Percentiles rank a stretch among this genome's conserved stretches.
Evolutionary conservation across 35 echinoderm and acorn worm species (phyloP).

Genomic region (Heliocidaris tuberculata): DNA sequence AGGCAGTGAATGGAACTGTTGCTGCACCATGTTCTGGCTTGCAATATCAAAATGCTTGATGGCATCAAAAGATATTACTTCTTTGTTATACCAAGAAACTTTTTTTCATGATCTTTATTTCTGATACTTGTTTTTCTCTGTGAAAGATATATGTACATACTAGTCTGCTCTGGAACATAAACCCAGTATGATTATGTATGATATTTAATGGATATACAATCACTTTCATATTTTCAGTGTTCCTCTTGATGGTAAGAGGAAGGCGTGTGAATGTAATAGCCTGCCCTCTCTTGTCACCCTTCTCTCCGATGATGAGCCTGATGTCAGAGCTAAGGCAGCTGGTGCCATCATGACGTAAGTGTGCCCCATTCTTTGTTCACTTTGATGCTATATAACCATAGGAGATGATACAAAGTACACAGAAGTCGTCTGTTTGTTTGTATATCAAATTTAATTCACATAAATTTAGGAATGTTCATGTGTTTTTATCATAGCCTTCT

Average conservation of each 20-base stretch:
- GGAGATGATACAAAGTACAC: background rate
- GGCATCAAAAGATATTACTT: too few relatives aligned
- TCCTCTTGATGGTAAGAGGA: slow-evolving; percentile 92
- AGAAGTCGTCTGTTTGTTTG: background rate
- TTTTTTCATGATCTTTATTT: too few relatives aligned
- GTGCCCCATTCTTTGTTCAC: background rate
- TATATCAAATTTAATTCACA: background rate
- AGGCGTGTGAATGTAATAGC: slow-evolving; percentile 82
- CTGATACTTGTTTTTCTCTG: too few relatives aligned
- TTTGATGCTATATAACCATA: background rate
- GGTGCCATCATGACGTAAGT: slow-evolving; percentile 99
- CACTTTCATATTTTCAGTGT: slow-evolving; percentile 50
- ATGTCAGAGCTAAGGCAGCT: slow-evolving; percentile 84
- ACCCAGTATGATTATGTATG: too few relatives aligned
- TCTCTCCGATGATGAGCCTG: slow-evolving; percentile 70
- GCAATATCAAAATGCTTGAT: too few relatives aligned
- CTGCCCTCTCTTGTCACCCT: slow-evolving; percentile 78
- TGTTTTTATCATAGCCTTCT: background rate
- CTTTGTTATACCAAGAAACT: too few relatives aligned
- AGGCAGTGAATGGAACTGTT: too few relatives aligned
- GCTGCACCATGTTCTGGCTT: too few relatives aligned
- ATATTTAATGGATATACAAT: too few relatives aligned
- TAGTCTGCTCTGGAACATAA: too few relatives aligned
- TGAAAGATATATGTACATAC: too few relatives aligned
- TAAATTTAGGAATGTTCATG: background rate